Conservation (phyloP, 2,113 vertebrate species). For the Sinocyclocheilus rhinocerous region DNA sequence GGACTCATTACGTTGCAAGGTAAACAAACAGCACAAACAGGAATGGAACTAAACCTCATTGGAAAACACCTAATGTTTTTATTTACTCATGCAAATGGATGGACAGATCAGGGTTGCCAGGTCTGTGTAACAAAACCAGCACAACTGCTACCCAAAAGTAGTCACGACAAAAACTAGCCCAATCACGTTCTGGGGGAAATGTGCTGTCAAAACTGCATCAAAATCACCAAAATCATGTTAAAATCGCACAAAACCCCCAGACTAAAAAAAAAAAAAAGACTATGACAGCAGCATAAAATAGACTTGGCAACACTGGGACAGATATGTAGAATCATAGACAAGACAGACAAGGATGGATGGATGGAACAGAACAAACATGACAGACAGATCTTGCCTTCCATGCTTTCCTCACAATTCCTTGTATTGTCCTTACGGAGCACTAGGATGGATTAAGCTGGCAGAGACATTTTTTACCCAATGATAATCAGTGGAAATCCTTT, state of each 20-base stretch:
- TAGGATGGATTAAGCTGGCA: conserved; percentile 53
- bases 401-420: neutral
- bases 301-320: too few species aligned
- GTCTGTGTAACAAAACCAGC: neutral
- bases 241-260: too few species aligned
- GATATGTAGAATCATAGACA: neutral
- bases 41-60: neutral
- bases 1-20: neutral
- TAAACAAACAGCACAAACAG: conserved; percentile 3
- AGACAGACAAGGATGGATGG: neutral
- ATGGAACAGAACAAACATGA: neutral
- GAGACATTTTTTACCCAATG: conserved; percentile 47
- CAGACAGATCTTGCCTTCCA: neutral
- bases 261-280: too few species aligned
- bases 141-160: neutral
- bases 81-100: neutral
- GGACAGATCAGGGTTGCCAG: neutral
- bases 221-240: too few species aligned
- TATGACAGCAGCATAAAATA: neutral
- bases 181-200: too few species aligned
- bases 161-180: neutral
- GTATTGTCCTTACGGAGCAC: conserved; percentile 39
- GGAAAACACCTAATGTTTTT: conserved; percentile 2
- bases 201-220: too few species aligned
- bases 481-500: conserved; percentile 63